Evolutionary conservation across 2,797 vertebrate species (phyloP), one percentile per base, ranked within the genome.

Genomic region (Novumbra hubbsi): DNA sequence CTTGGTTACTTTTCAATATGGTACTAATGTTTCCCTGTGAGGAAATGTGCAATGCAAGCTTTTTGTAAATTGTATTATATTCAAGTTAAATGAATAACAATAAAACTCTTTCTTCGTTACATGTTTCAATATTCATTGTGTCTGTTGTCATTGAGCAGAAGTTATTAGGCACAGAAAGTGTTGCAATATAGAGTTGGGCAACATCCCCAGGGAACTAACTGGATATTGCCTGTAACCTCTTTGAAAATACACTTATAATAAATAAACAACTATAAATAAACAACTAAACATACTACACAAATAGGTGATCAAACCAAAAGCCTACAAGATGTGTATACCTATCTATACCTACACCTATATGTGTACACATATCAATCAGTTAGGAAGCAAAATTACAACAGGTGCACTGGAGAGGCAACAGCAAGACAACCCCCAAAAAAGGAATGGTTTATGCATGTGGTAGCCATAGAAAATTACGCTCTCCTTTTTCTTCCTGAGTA

Each of bases 1-100:
- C n/a, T n/a, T n/a, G 28, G 15, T 50, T 41, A 34, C 11, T 34
- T 66, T 38, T 67, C 65, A 38, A 14, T 67, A 34, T 70, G 16
- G 24, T 68, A 68, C 45, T 12, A 19, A 17, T 27, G 28, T n/a
- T 4, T 63, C 24, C 24, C 19, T 57, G 52, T 57, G 50, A 55
- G 52, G 52, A 4, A 57, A 57, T 57, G 41, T 67, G 34, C 21
- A 38, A n/a, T 21, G 17, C 21, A 48, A 49, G 15, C 2, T 68
- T 27, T 49, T 68, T 68, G 67, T 68, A 48, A 48, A 68, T 70
- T 50, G 15, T 69, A 69, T 50, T 70, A 70, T 50, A 70, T 70
- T 70, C 28, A 27, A 70, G 49, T 27, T 24, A 30, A 30, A 52
- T 7, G 14, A 32, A 70, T 70, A 50, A 50, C 28, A 50, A 49